A percentile compares a stretch with the other conserved stretches of the same genome.
Conservation (phyloP, 2,888 invertebrate species). For the Thysanoteuthis rhombus region DNA sequence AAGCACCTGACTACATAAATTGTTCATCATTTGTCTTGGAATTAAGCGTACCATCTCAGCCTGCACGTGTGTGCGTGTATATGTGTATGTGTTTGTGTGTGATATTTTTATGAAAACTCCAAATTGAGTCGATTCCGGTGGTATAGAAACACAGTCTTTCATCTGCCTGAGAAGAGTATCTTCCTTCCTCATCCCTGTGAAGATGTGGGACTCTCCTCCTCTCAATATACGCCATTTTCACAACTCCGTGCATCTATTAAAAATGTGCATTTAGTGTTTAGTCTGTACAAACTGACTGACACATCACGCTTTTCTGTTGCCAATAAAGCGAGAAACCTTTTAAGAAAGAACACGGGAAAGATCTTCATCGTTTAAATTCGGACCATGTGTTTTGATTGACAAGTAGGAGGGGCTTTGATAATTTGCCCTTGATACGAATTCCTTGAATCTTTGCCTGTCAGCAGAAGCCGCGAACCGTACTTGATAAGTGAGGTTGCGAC, state of each 20-base stretch:
- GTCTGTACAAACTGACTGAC: neutral
- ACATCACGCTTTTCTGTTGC: neutral
- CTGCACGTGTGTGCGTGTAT: too few relatives aligned
- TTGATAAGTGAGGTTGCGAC: neutral
- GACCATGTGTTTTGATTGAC: neutral
- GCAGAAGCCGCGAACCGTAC: neutral
- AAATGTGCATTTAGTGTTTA: neutral
- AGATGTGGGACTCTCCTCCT: neutral
- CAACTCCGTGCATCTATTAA: neutral
- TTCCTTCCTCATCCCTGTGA: neutral
- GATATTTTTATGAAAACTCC: neutral
- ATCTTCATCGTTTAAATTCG: neutral
- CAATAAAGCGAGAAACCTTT: neutral
- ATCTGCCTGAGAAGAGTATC: neutral
- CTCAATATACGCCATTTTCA: neutral
- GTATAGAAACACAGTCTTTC: neutral
- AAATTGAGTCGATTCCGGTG: neutral
- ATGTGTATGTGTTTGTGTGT: neutral
- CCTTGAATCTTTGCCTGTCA: neutral
- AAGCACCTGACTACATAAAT: too few relatives aligned
- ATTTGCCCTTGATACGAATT: neutral
- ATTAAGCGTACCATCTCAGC: too few relatives aligned
- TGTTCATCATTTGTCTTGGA: too few relatives aligned
- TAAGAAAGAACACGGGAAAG: neutral
- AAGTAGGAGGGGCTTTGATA: neutral